These are phyloP conservation scores for Phrynocephalus vlangalii DNA, from an alignment of 2,797 vertebrate species.

Conservation along the genomic window DNA sequence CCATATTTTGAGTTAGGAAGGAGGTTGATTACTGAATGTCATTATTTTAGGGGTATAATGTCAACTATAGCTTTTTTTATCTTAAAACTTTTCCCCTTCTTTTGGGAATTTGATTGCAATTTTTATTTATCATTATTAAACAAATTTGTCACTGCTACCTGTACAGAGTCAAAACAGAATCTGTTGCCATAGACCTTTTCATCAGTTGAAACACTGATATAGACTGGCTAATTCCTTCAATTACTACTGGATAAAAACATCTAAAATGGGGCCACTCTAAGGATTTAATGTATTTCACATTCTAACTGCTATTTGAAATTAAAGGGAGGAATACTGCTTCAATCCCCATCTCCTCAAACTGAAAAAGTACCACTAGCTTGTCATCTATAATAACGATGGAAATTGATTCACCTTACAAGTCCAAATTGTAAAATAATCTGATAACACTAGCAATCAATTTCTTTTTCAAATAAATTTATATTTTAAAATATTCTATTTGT, in stretches of 20 bases:
- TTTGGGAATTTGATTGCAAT: too few species aligned
- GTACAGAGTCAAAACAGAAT: too few species aligned
- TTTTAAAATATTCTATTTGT: background rate
- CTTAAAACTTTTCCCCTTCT: too few species aligned
- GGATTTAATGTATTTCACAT: background rate
- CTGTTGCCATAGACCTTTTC: background rate
- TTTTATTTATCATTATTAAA: too few species aligned
- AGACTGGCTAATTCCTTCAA: rapidly evolving
- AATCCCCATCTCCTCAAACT: background rate
- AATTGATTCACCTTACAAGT: background rate
- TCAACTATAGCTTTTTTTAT: too few species aligned
- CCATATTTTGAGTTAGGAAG: too few species aligned
- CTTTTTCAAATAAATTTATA: background rate
- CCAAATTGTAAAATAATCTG: background rate
- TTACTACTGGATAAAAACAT: background rate
- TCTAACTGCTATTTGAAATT: background rate
- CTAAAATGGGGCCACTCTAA: background rate
- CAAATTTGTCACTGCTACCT: too few species aligned
- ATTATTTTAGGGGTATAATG: too few species aligned
- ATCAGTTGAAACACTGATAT: background rate
- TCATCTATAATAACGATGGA: background rate
- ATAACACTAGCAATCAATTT: background rate
- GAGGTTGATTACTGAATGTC: too few species aligned
- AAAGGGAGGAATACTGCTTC: background rate
- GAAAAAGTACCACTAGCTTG: background rate